Evolutionary conservation across 2,797 vertebrate species (phyloP).

Genomic region (Gephyroberyx darwinii): DNA sequence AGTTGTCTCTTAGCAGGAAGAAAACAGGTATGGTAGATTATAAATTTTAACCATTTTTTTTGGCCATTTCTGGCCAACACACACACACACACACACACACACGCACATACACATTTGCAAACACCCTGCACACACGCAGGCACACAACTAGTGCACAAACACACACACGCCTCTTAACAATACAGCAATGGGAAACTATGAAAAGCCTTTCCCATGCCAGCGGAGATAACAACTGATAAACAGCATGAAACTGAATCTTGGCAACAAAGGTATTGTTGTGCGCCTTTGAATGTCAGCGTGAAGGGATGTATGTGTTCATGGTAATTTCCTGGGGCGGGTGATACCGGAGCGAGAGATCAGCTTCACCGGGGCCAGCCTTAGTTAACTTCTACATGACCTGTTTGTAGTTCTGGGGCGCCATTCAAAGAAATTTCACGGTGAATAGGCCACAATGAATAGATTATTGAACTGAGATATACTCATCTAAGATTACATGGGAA

Average conservation of each 20-base stretch:
- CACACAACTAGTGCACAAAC: background rate
- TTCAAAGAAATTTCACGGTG: conserved; percentile 43
- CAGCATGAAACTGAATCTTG: conserved; percentile 56
- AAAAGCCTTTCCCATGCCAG: conserved; percentile 37
- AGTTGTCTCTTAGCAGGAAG: background rate
- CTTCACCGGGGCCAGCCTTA: conserved; percentile 21
- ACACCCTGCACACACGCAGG: too few species aligned
- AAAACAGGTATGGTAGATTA: background rate
- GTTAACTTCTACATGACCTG: conserved; percentile 44
- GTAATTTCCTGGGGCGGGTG: conserved; percentile 44
- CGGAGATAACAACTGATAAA: conserved; percentile 62
- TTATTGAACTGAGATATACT: conserved; percentile 29
- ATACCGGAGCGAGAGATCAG: conserved; percentile 23
- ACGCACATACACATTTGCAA: background rate
- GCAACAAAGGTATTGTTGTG: conserved; percentile 39
- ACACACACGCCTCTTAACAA: conserved; percentile 1
- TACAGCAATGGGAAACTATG: conserved; percentile 16
- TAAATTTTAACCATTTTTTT: background rate
- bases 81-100: background rate
- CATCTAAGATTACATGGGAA: conserved; percentile 18
- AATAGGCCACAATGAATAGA: conserved; percentile 37
- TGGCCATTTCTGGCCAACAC: background rate
- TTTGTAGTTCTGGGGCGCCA: conserved; percentile 51
- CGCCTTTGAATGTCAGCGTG: conserved; percentile 42
- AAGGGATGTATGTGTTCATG: conserved; percentile 43